These are phyloP conservation scores for Oopsacas minuta DNA, from an alignment of 37 sponge, comb jelly and placozoan genomes.

Conservation along the genomic window DNA sequence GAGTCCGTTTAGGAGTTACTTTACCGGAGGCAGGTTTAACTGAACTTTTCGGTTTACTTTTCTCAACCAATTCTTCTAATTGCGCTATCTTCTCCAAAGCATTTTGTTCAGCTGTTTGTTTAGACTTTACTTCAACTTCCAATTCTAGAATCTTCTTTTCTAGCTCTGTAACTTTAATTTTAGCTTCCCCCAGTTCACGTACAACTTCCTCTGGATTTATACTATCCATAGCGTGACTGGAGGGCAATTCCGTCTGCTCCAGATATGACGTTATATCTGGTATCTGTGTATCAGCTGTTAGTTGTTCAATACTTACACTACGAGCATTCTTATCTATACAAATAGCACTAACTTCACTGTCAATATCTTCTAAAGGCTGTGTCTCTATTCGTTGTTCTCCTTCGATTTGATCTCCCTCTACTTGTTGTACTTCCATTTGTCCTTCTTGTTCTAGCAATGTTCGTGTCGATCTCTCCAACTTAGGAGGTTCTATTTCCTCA, in stretches of 20 bases:
- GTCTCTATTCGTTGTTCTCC: background rate
- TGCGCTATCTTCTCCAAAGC: background rate
- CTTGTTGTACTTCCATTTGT: background rate
- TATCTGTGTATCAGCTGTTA: background rate
- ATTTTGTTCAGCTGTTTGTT: background rate
- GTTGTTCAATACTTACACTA: background rate
- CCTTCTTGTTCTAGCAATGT: too few species aligned
- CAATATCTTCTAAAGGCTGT: background rate
- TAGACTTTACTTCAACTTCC: background rate
- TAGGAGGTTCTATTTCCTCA: background rate
- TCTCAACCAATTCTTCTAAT: background rate
- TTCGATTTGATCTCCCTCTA: background rate
- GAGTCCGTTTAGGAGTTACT: background rate
- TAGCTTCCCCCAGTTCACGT: background rate
- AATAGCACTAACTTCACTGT: background rate
- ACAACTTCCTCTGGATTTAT: background rate
- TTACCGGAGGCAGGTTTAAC: background rate
- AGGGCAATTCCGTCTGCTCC: background rate
- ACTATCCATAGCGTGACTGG: background rate
- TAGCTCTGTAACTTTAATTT: background rate
- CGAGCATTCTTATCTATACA: background rate
- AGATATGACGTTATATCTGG: background rate
- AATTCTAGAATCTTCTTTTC: background rate
- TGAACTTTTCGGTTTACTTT: constrained; percentile 5
- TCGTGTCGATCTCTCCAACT: background rate